These are phyloP conservation scores for Dolichoris vasculosae DNA, from an alignment of 1,140 invertebrate species.

Conservation along the genomic window DNA sequence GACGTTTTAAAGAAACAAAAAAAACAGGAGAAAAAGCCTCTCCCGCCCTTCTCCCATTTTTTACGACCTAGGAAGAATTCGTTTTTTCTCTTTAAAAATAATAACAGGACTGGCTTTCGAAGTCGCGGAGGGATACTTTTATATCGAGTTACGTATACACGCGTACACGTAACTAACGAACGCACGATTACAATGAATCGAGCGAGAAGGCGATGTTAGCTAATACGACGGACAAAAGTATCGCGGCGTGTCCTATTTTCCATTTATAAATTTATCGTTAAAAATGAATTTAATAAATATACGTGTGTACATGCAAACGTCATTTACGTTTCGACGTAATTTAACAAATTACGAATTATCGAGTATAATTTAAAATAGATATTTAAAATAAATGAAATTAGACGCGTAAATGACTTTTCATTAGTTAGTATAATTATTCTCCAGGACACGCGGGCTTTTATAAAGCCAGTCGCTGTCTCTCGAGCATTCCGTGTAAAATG, in stretches of 20 bases:
- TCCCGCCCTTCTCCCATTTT: constrained; percentile 50
- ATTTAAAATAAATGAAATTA: too few species aligned
- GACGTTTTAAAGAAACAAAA: constrained; percentile 37
- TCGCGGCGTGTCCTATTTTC: constrained; percentile 7
- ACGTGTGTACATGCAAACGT: background rate
- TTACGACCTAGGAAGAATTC: constrained; percentile 26
- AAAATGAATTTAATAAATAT: background rate
- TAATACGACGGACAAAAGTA: constrained; percentile 4
- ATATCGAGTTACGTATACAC: constrained; percentile 15
- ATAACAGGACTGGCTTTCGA: constrained; percentile 35
- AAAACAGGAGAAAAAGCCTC: constrained; percentile 40
- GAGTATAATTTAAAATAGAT: constrained; percentile 7
- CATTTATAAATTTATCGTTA: constrained; percentile 6
- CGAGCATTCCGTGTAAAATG: constrained; percentile 44
- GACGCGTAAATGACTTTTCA: constrained; percentile 23
- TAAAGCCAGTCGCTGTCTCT: constrained; percentile 36
- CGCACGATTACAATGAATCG: background rate
- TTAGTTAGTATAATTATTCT: constrained; percentile 41
- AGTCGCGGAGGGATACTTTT: constrained; percentile 6
- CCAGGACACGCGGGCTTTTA: background rate
- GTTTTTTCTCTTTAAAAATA: constrained; percentile 9
- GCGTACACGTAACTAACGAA: background rate
- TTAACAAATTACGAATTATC: background rate
- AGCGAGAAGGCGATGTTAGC: background rate
- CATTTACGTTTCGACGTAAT: background rate